Conservation (phyloP, 1,140 invertebrate species). For the Coboldia fuscipes region DNA sequence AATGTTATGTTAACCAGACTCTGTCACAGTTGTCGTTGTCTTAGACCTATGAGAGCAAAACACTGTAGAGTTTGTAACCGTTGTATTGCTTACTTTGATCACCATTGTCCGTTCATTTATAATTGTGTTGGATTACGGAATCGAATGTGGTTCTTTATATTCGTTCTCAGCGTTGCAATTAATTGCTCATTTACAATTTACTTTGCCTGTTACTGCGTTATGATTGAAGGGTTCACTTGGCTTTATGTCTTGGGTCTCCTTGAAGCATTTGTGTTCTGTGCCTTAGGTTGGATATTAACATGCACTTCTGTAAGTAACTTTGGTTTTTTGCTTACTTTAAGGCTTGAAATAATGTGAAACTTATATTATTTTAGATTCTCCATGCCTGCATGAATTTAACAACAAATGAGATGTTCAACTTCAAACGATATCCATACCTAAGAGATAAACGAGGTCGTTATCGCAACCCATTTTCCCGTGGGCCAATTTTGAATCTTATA, state of each 20-base stretch:
- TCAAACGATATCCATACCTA: conserved; percentile 73
- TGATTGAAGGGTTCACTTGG: conserved; percentile 63
- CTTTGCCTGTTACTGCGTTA: conserved; percentile 70
- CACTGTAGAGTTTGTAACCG: conserved; percentile 82
- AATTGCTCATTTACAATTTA: conserved; percentile 73
- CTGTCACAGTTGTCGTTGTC: conserved; percentile 76
- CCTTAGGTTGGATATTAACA: conserved; percentile 66
- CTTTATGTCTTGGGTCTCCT: conserved; percentile 58
- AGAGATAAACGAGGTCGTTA: conserved; percentile 69
- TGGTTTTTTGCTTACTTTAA: conserved; percentile 1
- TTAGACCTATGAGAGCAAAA: conserved; percentile 68
- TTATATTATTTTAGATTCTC: conserved; percentile 38
- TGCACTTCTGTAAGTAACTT: conserved; percentile 55
- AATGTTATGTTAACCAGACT: conserved; percentile 65
- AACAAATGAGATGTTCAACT: conserved; percentile 87
- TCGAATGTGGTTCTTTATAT: conserved; percentile 78
- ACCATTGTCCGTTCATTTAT: conserved; percentile 88
- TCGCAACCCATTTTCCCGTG: conserved; percentile 72
- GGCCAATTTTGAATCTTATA: conserved; percentile 62
- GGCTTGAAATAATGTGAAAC: no score
- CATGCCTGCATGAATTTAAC: conserved; percentile 81
- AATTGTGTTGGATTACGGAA: conserved; percentile 77
- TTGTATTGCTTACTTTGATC: conserved; percentile 81
- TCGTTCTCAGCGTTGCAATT: conserved; percentile 65
- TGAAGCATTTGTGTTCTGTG: conserved; percentile 64